Conservation (phyloP, 2,888 invertebrate species). For the Trissolcus brochymenae region DNA sequence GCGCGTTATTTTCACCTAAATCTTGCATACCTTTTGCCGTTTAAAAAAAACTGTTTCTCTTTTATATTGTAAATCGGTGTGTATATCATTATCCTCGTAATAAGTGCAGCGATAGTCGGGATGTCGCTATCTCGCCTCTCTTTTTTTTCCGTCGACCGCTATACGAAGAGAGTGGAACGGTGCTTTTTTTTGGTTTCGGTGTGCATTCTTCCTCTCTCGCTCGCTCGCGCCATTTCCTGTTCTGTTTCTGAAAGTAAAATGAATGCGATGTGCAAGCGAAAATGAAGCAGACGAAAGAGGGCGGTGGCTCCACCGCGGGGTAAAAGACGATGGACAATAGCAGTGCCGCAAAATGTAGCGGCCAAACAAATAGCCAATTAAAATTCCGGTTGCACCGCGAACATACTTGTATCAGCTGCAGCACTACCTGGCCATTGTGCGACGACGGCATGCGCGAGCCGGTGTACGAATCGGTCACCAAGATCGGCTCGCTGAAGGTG, state of each 20-base stretch:
- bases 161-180: not conserved
- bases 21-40: slow-evolving; percentile 10
- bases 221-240: slow-evolving; percentile 41
- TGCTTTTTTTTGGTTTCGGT: not conserved
- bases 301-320: slow-evolving; percentile 54
- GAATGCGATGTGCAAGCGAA: slow-evolving; percentile 56
- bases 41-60: slow-evolving; percentile 17
- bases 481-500: slow-evolving; percentile 61
- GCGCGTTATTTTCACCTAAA: slow-evolving; percentile 25
- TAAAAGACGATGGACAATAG: slow-evolving; percentile 54
- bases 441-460: slow-evolving; percentile 65
- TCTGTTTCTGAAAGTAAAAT: slow-evolving; percentile 53
- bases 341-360: slow-evolving; percentile 67
- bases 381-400: slow-evolving; percentile 72
- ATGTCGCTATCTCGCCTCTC: slow-evolving; percentile 30
- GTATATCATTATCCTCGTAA: slow-evolving; percentile 46
- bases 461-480: slow-evolving; percentile 66
- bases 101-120: slow-evolving; percentile 37
- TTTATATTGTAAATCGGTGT: slow-evolving; percentile 22
- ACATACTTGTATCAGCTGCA: slow-evolving; percentile 71
- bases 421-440: slow-evolving; percentile 67
- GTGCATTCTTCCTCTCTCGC: slow-evolving; percentile 21
- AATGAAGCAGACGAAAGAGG: slow-evolving; percentile 57
- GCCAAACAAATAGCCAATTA: slow-evolving; percentile 73
- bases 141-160: slow-evolving; percentile 5